Conservation (phyloP, 2,888 invertebrate genomes). For the Drosophila lacicola region DNA sequence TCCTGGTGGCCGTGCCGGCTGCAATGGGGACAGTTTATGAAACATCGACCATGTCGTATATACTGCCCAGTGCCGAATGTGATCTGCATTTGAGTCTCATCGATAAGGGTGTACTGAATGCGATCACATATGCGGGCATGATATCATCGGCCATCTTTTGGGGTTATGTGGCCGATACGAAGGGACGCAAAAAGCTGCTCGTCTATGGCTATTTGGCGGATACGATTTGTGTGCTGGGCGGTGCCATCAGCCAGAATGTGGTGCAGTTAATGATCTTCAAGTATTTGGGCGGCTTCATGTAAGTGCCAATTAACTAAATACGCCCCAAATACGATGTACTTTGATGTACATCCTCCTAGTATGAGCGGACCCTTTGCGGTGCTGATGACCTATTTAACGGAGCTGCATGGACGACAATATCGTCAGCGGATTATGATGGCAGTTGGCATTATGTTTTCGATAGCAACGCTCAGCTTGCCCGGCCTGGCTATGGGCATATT, state of each 20-base stretch:
- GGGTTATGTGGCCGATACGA: conserved; percentile 91
- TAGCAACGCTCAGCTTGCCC: conserved; percentile 88
- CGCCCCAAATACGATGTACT: conserved; percentile 27
- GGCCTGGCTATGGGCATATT: conserved; percentile 90
- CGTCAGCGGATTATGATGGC: conserved; percentile 88
- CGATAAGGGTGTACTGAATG: conserved; percentile 90
- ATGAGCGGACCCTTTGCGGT: conserved; percentile 91
- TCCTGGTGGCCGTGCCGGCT: conserved; percentile 88
- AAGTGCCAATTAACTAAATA: conserved; percentile 83
- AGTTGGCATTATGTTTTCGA: conserved; percentile 88
- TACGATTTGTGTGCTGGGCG: conserved; percentile 87
- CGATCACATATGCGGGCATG: conserved; percentile 90
- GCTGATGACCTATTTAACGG: conserved; percentile 90
- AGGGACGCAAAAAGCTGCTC: conserved; percentile 89
- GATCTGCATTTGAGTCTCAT: conserved; percentile 88
- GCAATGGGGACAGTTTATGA: conserved; percentile 90
- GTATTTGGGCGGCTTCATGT: conserved; percentile 91
- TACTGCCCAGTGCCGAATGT: conserved; percentile 91
- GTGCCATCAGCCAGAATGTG: conserved; percentile 88
- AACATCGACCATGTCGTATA: conserved; percentile 89
- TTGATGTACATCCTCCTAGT: conserved; percentile 80
- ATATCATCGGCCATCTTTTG: conserved; percentile 88
- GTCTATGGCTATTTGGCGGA: conserved; percentile 88
- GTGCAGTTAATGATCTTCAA: conserved; percentile 88
- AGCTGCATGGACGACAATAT: conserved; percentile 89